Percentiles rank a stretch among this genome's conserved stretches.
Evolutionary conservation across 2,113 vertebrate species (phyloP).

Genomic region (Pedetes capensis): DNA sequence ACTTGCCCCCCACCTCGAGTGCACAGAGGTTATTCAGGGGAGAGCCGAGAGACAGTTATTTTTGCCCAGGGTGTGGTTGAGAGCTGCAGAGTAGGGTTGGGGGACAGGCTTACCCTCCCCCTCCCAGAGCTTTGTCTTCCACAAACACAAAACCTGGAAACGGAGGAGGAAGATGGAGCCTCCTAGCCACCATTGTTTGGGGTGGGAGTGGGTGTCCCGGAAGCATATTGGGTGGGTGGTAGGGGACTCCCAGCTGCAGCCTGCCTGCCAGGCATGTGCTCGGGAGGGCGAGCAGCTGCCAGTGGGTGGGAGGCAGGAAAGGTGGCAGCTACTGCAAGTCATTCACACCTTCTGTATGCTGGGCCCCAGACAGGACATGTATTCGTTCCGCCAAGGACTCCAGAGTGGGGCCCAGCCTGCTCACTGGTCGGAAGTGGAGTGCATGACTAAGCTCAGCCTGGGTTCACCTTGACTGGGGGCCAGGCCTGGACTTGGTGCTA

Average conservation of each 20-base stretch:
- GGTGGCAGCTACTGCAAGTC: neutral
- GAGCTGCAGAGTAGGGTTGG: neutral
- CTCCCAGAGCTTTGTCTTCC: slow-evolving; percentile 45
- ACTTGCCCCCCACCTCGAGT: neutral
- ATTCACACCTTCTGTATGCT: neutral
- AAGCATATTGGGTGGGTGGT: neutral
- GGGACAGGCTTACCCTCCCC: neutral
- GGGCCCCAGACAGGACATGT: neutral
- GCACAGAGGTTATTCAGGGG: neutral
- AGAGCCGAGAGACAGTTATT: neutral
- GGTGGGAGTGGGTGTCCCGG: slow-evolving; percentile 57
- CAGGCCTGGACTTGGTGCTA: neutral
- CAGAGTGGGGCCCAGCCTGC: neutral
- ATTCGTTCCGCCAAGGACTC: neutral
- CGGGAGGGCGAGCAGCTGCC: neutral
- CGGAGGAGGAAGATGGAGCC: slow-evolving; percentile 57
- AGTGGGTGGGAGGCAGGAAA: neutral
- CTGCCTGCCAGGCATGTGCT: neutral
- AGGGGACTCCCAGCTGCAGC: neutral
- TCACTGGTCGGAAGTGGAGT: rapidly evolving
- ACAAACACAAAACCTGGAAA: slow-evolving; percentile 76
- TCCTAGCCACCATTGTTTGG: slow-evolving; percentile 67
- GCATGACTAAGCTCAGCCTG: neutral
- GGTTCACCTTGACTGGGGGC: neutral
- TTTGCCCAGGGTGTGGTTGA: neutral